Conservation (phyloP, 1,140 invertebrate genomes). For the Batillaria attramentaria region DNA sequence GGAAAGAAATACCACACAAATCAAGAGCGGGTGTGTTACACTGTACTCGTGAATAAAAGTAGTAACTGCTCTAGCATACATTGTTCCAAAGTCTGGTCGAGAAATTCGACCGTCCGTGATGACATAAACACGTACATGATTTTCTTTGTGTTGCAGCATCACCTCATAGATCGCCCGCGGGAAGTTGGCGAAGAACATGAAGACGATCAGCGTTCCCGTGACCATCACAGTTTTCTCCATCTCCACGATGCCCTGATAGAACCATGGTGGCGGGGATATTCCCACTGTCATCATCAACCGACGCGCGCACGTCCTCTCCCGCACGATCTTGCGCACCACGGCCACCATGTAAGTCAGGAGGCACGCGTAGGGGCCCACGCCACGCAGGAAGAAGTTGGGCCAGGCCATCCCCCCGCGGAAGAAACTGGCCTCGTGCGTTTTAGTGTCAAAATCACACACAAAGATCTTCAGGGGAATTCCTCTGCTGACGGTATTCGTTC, state of each 20-base stretch:
- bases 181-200: not conserved
- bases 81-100: not conserved
- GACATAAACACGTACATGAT: not conserved
- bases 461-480: not conserved
- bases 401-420: not conserved
- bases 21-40: not conserved
- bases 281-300: conserved; percentile 6
- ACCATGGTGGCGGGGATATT: not conserved
- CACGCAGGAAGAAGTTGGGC: not conserved
- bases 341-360: not conserved
- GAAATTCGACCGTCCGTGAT: not conserved
- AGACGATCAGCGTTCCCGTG: not conserved
- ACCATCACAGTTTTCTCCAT: not conserved
- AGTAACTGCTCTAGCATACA: not conserved
- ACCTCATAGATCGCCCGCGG: not conserved
- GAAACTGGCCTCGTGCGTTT: not conserved
- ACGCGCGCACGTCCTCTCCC: not conserved
- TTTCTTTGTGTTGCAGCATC: not conserved
- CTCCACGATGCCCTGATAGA: not conserved
- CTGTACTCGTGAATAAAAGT: not conserved
- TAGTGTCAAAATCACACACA: not conserved
- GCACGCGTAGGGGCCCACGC: not conserved
- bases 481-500: not conserved
- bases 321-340: not conserved
- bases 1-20: not conserved